Evolutionary conservation across 2,797 vertebrate species (phyloP).

Genomic region (Urosaurus nigricauda): DNA sequence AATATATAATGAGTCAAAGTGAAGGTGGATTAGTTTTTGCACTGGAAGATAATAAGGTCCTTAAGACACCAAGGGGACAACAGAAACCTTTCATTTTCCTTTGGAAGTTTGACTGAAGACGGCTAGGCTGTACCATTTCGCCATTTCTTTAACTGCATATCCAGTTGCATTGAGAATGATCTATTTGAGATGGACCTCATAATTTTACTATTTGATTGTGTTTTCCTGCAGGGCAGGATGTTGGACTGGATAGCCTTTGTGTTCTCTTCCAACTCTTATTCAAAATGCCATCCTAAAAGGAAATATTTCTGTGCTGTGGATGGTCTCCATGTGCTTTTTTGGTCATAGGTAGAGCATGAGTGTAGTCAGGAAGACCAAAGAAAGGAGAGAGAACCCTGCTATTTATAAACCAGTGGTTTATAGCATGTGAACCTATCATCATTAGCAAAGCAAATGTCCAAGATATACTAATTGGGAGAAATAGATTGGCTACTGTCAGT

Average conservation of each 20-base stretch:
- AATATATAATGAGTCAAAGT: not conserved
- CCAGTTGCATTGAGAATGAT: not conserved
- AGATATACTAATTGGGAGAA: not conserved
- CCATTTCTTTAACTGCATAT: not conserved
- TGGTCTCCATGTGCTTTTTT: not conserved
- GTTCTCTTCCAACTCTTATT: not conserved
- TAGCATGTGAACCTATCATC: not conserved
- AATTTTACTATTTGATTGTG: not conserved
- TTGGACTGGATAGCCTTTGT: too few relatives aligned
- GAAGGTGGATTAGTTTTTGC: not conserved
- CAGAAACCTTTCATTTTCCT: not conserved
- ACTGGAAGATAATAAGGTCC: not conserved
- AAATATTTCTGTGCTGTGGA: too few relatives aligned
- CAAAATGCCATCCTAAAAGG: not conserved
- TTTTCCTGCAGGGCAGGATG: too few relatives aligned
- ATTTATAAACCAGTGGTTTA: not conserved
- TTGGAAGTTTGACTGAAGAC: not conserved
- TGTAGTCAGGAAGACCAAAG: not conserved
- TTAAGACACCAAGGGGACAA: not conserved
- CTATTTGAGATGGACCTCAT: not conserved
- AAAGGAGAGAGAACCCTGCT: not conserved
- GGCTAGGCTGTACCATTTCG: not conserved
- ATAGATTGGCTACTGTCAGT: not conserved
- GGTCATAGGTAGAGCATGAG: not conserved
- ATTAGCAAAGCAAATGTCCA: not conserved